Base-by-base conservation (phyloP, 1,140 invertebrate species). In the Aleiodes sp. region DNA sequence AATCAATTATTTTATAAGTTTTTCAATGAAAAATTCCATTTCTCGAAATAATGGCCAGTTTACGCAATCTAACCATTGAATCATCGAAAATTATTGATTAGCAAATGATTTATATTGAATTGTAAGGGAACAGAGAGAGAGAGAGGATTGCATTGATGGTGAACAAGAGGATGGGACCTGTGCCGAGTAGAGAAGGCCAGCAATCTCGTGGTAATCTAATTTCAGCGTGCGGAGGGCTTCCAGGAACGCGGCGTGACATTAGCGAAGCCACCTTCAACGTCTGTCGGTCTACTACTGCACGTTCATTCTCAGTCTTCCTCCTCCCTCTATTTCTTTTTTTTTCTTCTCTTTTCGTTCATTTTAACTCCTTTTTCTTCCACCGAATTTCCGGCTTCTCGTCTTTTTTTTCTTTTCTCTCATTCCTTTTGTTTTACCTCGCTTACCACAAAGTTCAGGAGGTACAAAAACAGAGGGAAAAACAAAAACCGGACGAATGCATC, bases 151-250 rank as follows among this genome's bases (percentile, higher is more conserved):
- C 41, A 66, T 24, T 29, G 28, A 33, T 68, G 33, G 70, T 31
- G 52, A 31, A 35, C 39, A 59, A 65, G 46, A 37, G 46, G 52
- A 46, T 7, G 26, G 29, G 39, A 41, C n/a, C n/a, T n/a, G n/a
- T n/a, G n/a, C 29, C 43, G 71, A 57, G 56, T 70, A 46, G 75
- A 72, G 73, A 75, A 76, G 78, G 74, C 75, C 74, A 80, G 77
- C 76, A 83, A 82, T 83, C 78, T 80, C 76, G 77, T 75, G 74
- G 77, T 82, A 83, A 82, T 83, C 80, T 82, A 84, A 83, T 83
- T 82, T 81, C 79, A 82, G 73, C 75, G 80, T 82, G 79, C 78
- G 75, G 80, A 82, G 78, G 73, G 75, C 67, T 84, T 82, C 78
- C 77, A 76, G 75, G 80, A 82, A 80, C 76, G 79, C 77, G 78